These are phyloP conservation scores for Palythoa grandiflora DNA, from an alignment of 92 coral and sea anemone genomes.

Conservation along the genomic window DNA sequence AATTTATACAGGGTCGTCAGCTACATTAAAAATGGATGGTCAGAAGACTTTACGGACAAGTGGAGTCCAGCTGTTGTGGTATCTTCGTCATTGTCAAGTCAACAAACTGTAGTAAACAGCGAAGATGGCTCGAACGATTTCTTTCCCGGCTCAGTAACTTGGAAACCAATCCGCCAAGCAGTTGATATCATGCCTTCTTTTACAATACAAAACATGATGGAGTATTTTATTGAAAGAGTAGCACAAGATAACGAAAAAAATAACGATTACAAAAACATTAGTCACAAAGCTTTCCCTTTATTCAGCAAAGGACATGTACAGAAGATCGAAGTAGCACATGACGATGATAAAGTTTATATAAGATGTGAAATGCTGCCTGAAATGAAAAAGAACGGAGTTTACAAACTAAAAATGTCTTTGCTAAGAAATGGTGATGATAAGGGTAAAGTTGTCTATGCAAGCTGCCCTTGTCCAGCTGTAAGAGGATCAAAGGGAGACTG, in stretches of 20 bases:
- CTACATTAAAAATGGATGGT: too few relatives aligned
- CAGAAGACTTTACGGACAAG: too few relatives aligned
- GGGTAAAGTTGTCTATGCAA: constrained; percentile 2
- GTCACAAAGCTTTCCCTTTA: not conserved
- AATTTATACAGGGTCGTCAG: too few relatives aligned
- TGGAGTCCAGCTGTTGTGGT: too few relatives aligned
- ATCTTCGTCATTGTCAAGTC: too few relatives aligned
- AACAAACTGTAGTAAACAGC: too few relatives aligned
- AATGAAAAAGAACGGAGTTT: not conserved
- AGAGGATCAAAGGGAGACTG: constrained; percentile 40
- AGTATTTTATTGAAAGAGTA: not conserved
- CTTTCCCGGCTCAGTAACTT: not conserved
- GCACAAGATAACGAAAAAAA: not conserved
- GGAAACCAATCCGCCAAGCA: constrained; percentile 1
- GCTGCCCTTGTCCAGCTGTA: constrained; percentile 18
- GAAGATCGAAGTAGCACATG: not conserved
- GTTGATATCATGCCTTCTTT: not conserved
- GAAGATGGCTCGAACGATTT: too few relatives aligned
- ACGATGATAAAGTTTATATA: not conserved
- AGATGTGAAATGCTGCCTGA: not conserved
- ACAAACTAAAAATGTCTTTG: constrained; percentile 9
- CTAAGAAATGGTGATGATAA: constrained; percentile 3
- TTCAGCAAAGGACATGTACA: not conserved
- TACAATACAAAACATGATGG: not conserved
- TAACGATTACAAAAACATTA: not conserved